Base-by-base conservation (phyloP, 1,140 invertebrate genomes). In the Philopotamus ludificatus region DNA sequence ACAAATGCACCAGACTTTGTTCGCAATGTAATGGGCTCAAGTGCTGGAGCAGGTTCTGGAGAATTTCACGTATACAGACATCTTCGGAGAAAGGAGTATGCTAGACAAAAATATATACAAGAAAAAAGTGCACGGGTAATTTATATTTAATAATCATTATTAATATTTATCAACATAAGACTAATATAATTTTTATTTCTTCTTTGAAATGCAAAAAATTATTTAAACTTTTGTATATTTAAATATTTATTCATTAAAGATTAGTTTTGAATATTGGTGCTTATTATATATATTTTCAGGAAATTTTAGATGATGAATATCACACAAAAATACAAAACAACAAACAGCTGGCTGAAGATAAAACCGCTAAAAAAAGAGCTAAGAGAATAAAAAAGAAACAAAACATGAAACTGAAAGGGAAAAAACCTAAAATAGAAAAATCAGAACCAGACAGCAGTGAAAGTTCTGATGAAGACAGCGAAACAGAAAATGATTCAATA, bases 11-110 rank as follows among this genome's bases (percentile, higher is more conserved):
- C 95, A 3, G 95, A 97, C 75, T 98, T 98, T 83, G 94, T 98
- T 1, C 81, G 96, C 39, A 98, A 98, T 87, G 93, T 97, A 12
- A 97, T 97, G 94, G 94, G 92, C 10, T 97, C 94, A 15, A 97
- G 94, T 86, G 96, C 97, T 58, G 97, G 96, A 41, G 97, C 96
- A 55, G 97, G 97, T 16, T 97, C 94, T 73, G 97, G 97, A 50
- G 97, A 99, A 76, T 99, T 99, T 80, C 96, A 99, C 82, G 95
- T 99, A 0, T 99, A 99, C 72, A 84, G 96, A 67, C 95, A 98
- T 82, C 82, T 98, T 16, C 79, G 95, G 39, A 80, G 95, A 54
- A 94, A 97, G 79, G 95, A 99, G 81, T 97, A 96, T 81, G 91
- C 94, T 1, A 81, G 97, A 64, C 94, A 97, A 75, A 96, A 96